Evolutionary conservation across 30 jellyfish, hydroid and myxozoan genomes (phyloP).

Genomic region (Aurelia aurita complex sp. Pacific): DNA sequence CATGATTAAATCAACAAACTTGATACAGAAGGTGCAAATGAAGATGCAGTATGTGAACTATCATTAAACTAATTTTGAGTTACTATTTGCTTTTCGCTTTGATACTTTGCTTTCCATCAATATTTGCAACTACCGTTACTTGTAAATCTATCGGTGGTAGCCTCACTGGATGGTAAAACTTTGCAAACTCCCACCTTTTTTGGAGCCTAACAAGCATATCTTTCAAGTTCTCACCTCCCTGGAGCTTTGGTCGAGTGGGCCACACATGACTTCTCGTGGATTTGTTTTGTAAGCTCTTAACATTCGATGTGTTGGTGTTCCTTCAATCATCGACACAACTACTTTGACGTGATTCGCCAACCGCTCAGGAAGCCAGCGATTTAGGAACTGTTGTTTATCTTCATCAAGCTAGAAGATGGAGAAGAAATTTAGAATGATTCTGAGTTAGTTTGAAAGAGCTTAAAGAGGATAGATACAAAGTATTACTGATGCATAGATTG

Average conservation of each 20-base stretch:
- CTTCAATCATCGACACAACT: conserved; percentile 95
- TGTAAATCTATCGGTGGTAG: too few species aligned
- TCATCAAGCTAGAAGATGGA: conserved; percentile 82
- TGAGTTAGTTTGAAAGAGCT: neutral
- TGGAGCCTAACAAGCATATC: too few species aligned
- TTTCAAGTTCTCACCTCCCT: conserved; percentile 64
- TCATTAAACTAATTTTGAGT: too few species aligned
- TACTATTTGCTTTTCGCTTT: too few species aligned
- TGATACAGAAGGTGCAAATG: too few species aligned
- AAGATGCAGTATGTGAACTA: too few species aligned
- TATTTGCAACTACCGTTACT: too few species aligned
- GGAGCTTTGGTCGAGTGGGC: conserved; percentile 83
- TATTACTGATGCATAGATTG: neutral
- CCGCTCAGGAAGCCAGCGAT: conserved; percentile 96
- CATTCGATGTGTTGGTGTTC: conserved; percentile 95
- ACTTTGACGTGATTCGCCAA: conserved; percentile 89
- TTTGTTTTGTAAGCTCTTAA: conserved; percentile 87
- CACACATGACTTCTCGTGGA: conserved; percentile 93
- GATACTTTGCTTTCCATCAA: too few species aligned
- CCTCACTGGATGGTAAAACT: too few species aligned
- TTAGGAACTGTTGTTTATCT: conserved; percentile 91
- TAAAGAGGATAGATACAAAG: neutral
- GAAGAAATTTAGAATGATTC: neutral
- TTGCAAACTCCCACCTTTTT: too few species aligned
- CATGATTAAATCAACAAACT: too few species aligned